These are phyloP conservation scores for Orthonyx spaldingii DNA, from an alignment of 2,113 vertebrate species.

Conservation along the genomic window DNA sequence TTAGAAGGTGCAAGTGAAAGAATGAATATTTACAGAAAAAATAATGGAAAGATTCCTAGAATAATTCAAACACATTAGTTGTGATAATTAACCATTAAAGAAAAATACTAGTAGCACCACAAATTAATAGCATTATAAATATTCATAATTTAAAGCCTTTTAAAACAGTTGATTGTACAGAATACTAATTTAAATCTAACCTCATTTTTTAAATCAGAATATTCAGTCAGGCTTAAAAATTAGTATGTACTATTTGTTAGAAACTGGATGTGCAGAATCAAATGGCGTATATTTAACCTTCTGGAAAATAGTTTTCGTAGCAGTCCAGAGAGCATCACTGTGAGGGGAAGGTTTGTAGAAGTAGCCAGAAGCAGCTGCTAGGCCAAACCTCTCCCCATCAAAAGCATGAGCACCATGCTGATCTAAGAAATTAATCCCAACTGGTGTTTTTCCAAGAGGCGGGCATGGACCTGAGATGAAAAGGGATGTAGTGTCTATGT, in stretches of 20 bases:
- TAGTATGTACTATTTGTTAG: neutral
- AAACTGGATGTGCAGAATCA: neutral
- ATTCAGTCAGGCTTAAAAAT: neutral
- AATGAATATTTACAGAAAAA: slow-evolving; percentile 46
- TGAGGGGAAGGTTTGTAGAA: neutral
- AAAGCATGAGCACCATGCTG: neutral
- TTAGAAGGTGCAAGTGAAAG: neutral
- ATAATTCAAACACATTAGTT: slow-evolving; percentile 26
- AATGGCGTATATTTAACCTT: neutral
- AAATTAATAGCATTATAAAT: slow-evolving; percentile 1
- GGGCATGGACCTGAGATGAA: accelerated
- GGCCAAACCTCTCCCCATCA: neutral
- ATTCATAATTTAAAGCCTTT: slow-evolving; percentile 26
- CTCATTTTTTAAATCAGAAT: neutral
- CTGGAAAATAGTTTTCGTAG: neutral
- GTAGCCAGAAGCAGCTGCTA: neutral
- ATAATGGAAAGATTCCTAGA: slow-evolving; percentile 20
- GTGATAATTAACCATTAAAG: slow-evolving; percentile 39
- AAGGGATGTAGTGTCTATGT: neutral
- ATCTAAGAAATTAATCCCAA: neutral
- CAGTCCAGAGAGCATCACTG: neutral
- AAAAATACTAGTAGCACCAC: slow-evolving; percentile 8
- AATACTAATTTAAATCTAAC: slow-evolving; percentile 19
- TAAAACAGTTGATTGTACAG: slow-evolving; percentile 2
- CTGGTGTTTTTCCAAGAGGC: neutral